Conservation (phyloP, 2,888 invertebrate species). For the Agrypnus murinus region DNA sequence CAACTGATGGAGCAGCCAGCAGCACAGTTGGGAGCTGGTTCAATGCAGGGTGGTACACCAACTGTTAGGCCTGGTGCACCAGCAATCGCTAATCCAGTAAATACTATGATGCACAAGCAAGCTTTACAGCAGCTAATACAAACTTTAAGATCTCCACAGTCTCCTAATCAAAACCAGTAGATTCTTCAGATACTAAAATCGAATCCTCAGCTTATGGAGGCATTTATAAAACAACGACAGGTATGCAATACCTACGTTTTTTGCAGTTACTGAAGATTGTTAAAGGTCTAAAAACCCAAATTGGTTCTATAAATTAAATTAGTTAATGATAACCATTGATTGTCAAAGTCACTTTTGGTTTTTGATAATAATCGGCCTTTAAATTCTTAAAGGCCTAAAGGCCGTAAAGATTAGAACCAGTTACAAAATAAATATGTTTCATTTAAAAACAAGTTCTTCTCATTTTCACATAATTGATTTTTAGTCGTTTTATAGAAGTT, state of each 20-base stretch:
- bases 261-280: too few species aligned
- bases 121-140: conserved; percentile 91
- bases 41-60: conserved; percentile 63
- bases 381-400: too few species aligned
- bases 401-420: too few species aligned
- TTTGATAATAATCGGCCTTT: too few species aligned
- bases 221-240: conserved; percentile 92
- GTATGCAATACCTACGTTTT: conserved; percentile 65
- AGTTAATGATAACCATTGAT: too few species aligned
- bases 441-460: too few species aligned
- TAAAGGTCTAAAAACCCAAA: too few species aligned
- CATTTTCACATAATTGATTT: too few species aligned
- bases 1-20: conserved; percentile 70
- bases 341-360: too few species aligned
- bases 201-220: conserved; percentile 96
- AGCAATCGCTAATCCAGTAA: conserved; percentile 59
- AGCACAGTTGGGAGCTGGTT: conserved; percentile 60
- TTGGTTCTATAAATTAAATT: too few species aligned
- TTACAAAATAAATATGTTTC: too few species aligned
- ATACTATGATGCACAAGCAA: conserved; percentile 74
- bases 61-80: conserved; percentile 53
- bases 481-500: too few species aligned
- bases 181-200: conserved; percentile 92
- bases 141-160: conserved; percentile 91
- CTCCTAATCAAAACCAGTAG: conserved; percentile 94